phyloP scores from a whole-genome alignment of 2,113 vertebrate species.

The Micronycteris hirsuta region DNA sequence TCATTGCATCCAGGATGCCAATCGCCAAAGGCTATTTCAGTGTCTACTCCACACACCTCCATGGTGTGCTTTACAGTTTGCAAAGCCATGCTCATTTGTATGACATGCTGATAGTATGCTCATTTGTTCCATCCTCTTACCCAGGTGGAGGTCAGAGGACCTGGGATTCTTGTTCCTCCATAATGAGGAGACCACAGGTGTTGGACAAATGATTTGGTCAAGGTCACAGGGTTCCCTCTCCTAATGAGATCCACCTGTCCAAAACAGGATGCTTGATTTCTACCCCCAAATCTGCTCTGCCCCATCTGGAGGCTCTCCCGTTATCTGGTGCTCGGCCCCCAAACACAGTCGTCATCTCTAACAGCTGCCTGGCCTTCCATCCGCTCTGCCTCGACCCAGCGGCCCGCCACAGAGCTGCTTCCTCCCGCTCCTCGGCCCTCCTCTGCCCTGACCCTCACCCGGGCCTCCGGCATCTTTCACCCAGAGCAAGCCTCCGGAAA shows the following conservation, averaged over 20 bases:
- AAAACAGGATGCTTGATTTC: neutral
- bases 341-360: neutral
- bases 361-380: neutral
- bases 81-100: no score
- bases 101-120: no score
- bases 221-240: neutral
- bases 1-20: accelerated
- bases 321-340: neutral
- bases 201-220: neutral
- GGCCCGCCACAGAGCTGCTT: accelerated
- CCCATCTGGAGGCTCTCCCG: accelerated
- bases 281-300: neutral
- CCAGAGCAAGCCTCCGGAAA: neutral
- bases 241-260: neutral
- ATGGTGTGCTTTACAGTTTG: accelerated
- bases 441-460: neutral
- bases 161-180: accelerated
- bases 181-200: neutral
- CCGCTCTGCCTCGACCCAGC: accelerated
- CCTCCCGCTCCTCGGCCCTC: neutral
- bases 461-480: neutral
- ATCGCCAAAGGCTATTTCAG: neutral
- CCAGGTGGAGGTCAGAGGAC: neutral
- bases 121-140: neutral
- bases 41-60: neutral